Base-by-base conservation (phyloP, 2,888 invertebrate species). In the Antheraea yamamai region DNA sequence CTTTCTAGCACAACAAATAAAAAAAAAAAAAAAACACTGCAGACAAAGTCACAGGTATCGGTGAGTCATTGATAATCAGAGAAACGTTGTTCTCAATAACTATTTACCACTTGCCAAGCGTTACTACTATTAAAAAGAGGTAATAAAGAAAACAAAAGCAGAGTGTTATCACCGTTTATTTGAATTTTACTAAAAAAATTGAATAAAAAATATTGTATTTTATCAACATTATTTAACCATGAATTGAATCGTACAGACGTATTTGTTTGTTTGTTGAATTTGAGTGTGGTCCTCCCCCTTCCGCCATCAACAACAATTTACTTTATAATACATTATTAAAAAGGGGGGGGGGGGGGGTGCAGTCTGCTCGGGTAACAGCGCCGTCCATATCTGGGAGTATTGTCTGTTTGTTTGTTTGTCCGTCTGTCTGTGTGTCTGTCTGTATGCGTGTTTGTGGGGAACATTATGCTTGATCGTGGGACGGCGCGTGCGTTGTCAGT, bases 191-290 rank as follows among this genome's bases (percentile, higher is more conserved):
- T 95, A 94, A 91, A 94, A 95, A 95, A 94, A 93, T 94, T 93
- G 94, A 94, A 95, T 95, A 95, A 94, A 95, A 95, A 95, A 95
- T 95, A 95, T 94, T 92, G 92, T 94, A 92, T 94, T 94, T 92
- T 89, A 90, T 92, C 92, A 94, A 93, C 93, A 92, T 90, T 92
- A 91, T 93, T 91, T 92, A 92, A 92, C 92, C 93, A 92, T 91
- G 91, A 92, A 92, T 88, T 92, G 89, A 92, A 91, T 91, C 87
- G 84, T 66, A 64, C 26, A 26, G 61, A 26, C 14, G 26, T 64
- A 23, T 64, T 26, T 30, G 26, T 30, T 30, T 66, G 16, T 66
- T 0, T 66, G 16, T 66, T 26, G 18, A 30, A 12, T 66, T 14
- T 16, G 16, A 0, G 26, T 66, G 10, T 16, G 23, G 61, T 3